These are phyloP conservation scores for Scyliorhinus canicula DNA, from an alignment of 2,797 vertebrate genomes.

Conservation along the genomic window DNA sequence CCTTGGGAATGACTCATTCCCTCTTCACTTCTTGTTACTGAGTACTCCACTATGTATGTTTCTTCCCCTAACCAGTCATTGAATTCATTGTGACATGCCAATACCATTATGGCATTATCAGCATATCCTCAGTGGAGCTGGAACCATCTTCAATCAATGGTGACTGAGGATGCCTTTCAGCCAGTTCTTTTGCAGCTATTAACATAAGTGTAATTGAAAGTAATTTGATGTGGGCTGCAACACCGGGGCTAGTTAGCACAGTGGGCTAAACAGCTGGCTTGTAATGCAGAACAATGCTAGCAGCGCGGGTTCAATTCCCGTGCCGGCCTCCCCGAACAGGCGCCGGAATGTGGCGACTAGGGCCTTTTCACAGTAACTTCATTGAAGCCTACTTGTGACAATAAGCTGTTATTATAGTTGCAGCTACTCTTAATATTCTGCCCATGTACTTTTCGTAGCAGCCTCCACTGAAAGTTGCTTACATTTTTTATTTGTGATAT, in stretches of 20 bases:
- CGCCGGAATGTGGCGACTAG: too few relatives aligned
- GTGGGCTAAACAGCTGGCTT: too few relatives aligned
- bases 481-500: not conserved
- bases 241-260: too few relatives aligned
- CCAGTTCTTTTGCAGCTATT: constrained; percentile 21
- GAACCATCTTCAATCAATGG: constrained; percentile 20
- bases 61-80: constrained; percentile 8
- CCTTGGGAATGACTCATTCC: not conserved
- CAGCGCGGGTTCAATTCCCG: too few relatives aligned
- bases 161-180: constrained; percentile 28
- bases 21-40: not conserved
- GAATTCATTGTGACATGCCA: constrained; percentile 22
- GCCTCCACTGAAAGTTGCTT: not conserved
- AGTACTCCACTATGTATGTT: not conserved
- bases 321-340: too few relatives aligned
- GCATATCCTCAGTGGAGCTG: constrained; percentile 16
- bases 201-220: constrained; percentile 31
- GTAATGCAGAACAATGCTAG: too few relatives aligned
- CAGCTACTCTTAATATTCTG: not conserved
- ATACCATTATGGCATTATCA: constrained; percentile 31
- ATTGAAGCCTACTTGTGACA: too few relatives aligned
- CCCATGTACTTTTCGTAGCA: not conserved
- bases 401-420: too few relatives aligned
- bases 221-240: constrained; percentile 2
- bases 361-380: too few relatives aligned